Conservation (phyloP, 2,113 vertebrate species). For the Heterocephalus glaber region DNA sequence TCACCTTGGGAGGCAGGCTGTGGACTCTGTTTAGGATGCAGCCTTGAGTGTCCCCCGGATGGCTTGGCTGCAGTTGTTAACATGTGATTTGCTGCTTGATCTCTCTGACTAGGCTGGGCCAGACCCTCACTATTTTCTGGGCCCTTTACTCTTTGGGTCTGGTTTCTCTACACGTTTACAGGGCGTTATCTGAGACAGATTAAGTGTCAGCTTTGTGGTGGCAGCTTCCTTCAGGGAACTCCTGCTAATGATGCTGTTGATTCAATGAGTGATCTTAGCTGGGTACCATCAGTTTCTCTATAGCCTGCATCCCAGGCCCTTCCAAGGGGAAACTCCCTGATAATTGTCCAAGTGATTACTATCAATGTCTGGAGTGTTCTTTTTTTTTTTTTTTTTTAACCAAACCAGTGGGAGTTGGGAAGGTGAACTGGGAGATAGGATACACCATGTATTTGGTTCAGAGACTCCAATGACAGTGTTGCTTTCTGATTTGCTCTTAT, state of each 20-base stretch:
- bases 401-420: slow-evolving; percentile 11
- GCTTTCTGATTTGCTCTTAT: neutral
- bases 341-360: slow-evolving; percentile 45
- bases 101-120: neutral
- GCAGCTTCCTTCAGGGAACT: slow-evolving; percentile 56
- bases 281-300: slow-evolving; percentile 51
- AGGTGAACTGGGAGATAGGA: slow-evolving; percentile 34
- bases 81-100: neutral
- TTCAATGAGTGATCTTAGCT: slow-evolving; percentile 40
- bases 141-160: neutral
- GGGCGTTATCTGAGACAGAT: slow-evolving; percentile 44
- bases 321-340: neutral
- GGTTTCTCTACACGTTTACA: neutral
- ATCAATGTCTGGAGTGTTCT: neutral
- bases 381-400: neutral
- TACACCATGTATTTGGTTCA: neutral
- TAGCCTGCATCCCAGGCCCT: slow-evolving; percentile 12
- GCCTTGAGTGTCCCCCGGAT: neutral
- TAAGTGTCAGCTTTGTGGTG: slow-evolving; percentile 50
- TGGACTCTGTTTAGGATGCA: neutral
- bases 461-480: neutral
- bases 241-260: slow-evolving; percentile 71
- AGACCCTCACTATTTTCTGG: neutral
- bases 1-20: neutral
- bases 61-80: neutral